These are phyloP conservation scores for Drosophila arawakana DNA, from an alignment of 1,140 invertebrate species.

Conservation along the genomic window DNA sequence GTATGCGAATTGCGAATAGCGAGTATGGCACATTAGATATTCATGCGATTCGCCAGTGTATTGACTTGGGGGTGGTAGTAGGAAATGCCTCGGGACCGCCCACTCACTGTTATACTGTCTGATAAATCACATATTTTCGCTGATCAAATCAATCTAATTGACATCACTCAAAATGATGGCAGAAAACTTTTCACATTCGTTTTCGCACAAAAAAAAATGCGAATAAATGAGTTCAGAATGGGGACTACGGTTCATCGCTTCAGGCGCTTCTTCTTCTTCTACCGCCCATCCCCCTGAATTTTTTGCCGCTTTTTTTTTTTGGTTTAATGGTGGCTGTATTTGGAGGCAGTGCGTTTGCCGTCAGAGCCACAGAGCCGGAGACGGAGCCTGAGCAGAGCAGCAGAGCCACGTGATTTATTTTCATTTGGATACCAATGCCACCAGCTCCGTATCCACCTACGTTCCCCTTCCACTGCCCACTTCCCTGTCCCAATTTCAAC, in stretches of 20 bases:
- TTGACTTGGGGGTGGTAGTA: slow-evolving; percentile 8
- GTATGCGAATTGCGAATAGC: slow-evolving; percentile 6
- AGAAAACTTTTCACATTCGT: slow-evolving; percentile 81
- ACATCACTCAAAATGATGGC: slow-evolving; percentile 84
- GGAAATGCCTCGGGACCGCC: slow-evolving; percentile 64
- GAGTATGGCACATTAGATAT: slow-evolving; percentile 70
- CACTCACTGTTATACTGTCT: slow-evolving; percentile 68
- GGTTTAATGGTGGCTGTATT: slow-evolving; percentile 77
- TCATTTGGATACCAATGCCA: slow-evolving; percentile 67
- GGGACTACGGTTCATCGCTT: slow-evolving; percentile 19
- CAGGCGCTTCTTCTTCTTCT: slow-evolving; percentile 29
- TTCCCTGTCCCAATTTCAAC: slow-evolving; percentile 67
- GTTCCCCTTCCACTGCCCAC: slow-evolving; percentile 7
- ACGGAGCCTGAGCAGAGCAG: slow-evolving; percentile 11
- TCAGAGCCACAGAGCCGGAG: slow-evolving; percentile 6
- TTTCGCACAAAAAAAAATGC: slow-evolving; percentile 65
- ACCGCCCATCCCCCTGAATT: not conserved
- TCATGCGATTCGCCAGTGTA: slow-evolving; percentile 55
- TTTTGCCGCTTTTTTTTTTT: slow-evolving; percentile 22
- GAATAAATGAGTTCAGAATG: slow-evolving; percentile 76
- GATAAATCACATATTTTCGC: slow-evolving; percentile 85
- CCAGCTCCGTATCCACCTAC: not conserved
- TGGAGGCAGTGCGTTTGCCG: slow-evolving; percentile 50
- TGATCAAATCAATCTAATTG: slow-evolving; percentile 85
- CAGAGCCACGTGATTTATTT: slow-evolving; percentile 75